phyloP scores from a whole-genome alignment of 1,140 invertebrate genomes.

The Sipha flava region DNA sequence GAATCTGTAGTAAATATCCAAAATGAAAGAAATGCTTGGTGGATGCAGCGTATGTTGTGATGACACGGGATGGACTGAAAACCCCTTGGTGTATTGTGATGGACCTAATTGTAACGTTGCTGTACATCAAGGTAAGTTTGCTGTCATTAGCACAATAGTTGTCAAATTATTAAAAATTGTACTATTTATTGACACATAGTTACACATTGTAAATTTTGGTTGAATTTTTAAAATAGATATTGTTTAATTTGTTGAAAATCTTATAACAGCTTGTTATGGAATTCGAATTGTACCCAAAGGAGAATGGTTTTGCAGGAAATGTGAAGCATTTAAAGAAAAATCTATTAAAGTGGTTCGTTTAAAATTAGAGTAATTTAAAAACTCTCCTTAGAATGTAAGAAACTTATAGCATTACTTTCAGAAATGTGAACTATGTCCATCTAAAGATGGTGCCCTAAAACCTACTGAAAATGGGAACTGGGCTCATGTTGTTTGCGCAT shows the following conservation, averaged over 20 bases:
- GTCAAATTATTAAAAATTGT: not conserved
- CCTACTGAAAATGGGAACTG: slow-evolving; percentile 85
- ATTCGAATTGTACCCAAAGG: slow-evolving; percentile 94
- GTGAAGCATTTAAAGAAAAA: slow-evolving; percentile 79
- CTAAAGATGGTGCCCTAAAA: slow-evolving; percentile 90
- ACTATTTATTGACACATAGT: not conserved
- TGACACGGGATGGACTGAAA: slow-evolving; percentile 95
- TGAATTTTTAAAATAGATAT: not conserved
- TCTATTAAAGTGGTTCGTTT: slow-evolving; percentile 71
- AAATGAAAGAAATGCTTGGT: slow-evolving; percentile 94
- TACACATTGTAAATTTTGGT: not conserved
- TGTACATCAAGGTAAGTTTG: slow-evolving; percentile 56
- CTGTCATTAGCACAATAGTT: not conserved
- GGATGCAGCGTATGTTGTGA: slow-evolving; percentile 99
- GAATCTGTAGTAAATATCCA: not conserved
- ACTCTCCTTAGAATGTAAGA: not conserved
- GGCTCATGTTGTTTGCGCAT: slow-evolving; percentile 97
- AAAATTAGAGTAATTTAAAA: not conserved
- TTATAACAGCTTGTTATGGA: slow-evolving; percentile 80
- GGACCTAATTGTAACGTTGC: slow-evolving; percentile 94
- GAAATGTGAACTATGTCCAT: slow-evolving; percentile 87
- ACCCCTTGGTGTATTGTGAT: slow-evolving; percentile 97
- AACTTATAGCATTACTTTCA: slow-evolving; percentile 12
- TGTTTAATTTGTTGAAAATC: slow-evolving; percentile 6
- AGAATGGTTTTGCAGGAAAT: slow-evolving; percentile 96